These are phyloP conservation scores for Physocephala rufipes DNA, from an alignment of 2,888 invertebrate species.

Conservation along the genomic window DNA sequence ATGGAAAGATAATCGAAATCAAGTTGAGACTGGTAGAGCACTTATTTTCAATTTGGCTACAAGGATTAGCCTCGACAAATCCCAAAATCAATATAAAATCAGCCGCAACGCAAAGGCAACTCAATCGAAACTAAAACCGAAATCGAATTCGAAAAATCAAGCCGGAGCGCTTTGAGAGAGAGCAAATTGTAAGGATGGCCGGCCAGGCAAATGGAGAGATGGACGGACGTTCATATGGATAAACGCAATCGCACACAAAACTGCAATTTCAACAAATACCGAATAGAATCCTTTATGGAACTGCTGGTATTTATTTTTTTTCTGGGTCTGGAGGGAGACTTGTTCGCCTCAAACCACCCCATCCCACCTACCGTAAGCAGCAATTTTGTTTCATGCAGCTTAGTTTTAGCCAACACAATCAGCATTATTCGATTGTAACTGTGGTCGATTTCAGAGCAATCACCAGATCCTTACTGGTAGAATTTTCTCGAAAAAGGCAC, in stretches of 20 bases:
- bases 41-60: constrained; percentile 32
- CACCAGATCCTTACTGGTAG: background rate
- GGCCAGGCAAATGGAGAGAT: background rate
- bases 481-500: background rate
- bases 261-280: constrained; percentile 21
- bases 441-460: background rate
- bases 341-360: constrained; percentile 10
- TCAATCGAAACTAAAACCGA: constrained; percentile 22
- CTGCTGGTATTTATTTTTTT: constrained; percentile 1
- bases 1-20: constrained; percentile 16
- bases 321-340: background rate
- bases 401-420: constrained; percentile 23
- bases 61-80: constrained; percentile 25
- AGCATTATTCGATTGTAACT: constrained; percentile 14
- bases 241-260: constrained; percentile 12
- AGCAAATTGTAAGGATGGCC: background rate
- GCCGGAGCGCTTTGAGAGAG: background rate
- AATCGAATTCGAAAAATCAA: constrained; percentile 15
- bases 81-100: constrained; percentile 25
- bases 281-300: constrained; percentile 19
- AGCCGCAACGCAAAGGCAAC: constrained; percentile 8
- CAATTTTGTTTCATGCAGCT: constrained; percentile 13
- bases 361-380: constrained; percentile 2
- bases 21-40: constrained; percentile 6
- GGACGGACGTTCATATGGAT: background rate